Base-by-base conservation (phyloP, 2,888 invertebrate species). In the Bhutanitis thaidina region DNA sequence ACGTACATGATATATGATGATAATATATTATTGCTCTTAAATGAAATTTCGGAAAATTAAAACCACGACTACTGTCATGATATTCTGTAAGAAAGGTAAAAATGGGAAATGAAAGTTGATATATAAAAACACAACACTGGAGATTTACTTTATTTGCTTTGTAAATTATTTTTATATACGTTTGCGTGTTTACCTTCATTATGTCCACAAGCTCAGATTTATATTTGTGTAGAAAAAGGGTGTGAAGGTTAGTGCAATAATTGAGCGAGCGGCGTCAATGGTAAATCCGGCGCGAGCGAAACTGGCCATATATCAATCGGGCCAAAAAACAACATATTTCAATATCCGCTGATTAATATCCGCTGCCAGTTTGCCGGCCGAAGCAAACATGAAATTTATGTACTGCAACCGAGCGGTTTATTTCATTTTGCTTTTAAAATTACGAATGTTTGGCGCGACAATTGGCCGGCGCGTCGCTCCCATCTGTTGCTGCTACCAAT, bases 321-420 rank as follows among this genome's bases (percentile, higher is more conserved):
- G 62, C 76, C 79, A 84, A 87, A 88, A 89, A 89, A 88, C 87
- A 88, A 87, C 89, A 88, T 85, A 89, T 89, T 89, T 89, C 89
- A 87, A 89, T 89, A 88, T 88, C 80, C 86, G 74, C 86, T 88
- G 89, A 89, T 88, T 89, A 88, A 89, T 89, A 88, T 86, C 87
- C 85, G 82, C 81, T 83, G 86, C 82, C 85, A 82, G 88, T 77
- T 77, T 79, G 79, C 80, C 77, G 78, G 83, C 71, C 78, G 85
- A 83, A 70, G 86, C 86, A 83, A 87, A 87, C 89, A 82, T 75
- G 79, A 81, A 87, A 89, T 89, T 89, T 88, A 89, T 89, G 89
- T 86, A 89, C 87, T 88, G 78, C 82, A 73, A 85, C 87, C 83
- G 63, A 83, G 65, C 78, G 78, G 77, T 82, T 82, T 83, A 83